phyloP scores from a whole-genome alignment of 2,888 invertebrate genomes.

The Pristionchus maxplancki region DNA sequence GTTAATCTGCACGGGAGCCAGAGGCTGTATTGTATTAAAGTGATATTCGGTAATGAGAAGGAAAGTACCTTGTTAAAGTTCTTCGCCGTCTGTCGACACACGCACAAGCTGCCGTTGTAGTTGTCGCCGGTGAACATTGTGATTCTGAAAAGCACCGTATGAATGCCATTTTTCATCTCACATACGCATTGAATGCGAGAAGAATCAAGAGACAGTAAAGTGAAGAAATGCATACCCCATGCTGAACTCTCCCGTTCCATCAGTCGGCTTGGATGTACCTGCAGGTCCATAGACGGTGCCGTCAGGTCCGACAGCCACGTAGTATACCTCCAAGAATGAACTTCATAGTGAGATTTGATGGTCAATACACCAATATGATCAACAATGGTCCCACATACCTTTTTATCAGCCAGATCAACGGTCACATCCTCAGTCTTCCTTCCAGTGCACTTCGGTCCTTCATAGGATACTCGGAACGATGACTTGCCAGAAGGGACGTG shows the following conservation, averaged over 20 bases:
- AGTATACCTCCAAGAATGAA: conserved; percentile 39
- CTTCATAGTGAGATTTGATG: not conserved
- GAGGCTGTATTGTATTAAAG: no score
- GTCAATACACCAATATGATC: no score
- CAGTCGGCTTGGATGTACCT: conserved; percentile 63
- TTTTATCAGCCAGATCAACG: not conserved
- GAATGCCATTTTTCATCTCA: not conserved
- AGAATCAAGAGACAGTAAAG: not conserved
- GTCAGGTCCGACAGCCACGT: conserved; percentile 36
- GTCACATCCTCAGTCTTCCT: not conserved
- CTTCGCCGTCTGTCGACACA: conserved; percentile 62
- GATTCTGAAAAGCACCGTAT: conserved; percentile 55
- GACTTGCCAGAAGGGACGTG: not conserved
- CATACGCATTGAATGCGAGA: not conserved
- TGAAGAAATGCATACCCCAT: conserved; percentile 58
- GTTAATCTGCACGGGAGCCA: no score
- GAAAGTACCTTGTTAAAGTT: not conserved
- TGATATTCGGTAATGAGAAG: no score
- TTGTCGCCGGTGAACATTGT: conserved; percentile 57
- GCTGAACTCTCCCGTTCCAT: conserved; percentile 71
- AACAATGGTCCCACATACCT: no score
- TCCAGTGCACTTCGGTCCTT: not conserved
- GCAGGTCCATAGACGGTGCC: conserved; percentile 25
- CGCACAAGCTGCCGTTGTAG: conserved; percentile 65
- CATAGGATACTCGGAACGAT: not conserved